phyloP scores from a whole-genome alignment of 2,888 invertebrate species.

The Brachypterus glaber region DNA sequence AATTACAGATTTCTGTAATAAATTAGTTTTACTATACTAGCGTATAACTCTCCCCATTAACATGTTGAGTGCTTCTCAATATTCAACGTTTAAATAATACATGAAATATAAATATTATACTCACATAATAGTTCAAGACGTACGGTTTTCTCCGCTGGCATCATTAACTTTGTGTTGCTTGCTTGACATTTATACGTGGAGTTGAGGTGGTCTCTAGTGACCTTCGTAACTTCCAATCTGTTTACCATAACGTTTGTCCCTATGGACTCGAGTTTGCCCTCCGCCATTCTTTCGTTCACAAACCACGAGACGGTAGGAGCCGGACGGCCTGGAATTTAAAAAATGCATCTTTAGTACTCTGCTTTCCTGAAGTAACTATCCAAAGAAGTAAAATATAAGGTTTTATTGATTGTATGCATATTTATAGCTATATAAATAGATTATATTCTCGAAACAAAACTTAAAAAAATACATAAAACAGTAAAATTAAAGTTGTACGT shows the following conservation, averaged over 20 bases:
- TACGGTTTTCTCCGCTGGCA: conserved; percentile 73
- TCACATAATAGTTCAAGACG: conserved; percentile 75
- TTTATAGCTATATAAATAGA: too few relatives aligned
- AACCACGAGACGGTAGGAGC: conserved; percentile 80
- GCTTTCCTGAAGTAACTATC: background rate
- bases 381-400: background rate
- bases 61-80: too few relatives aligned
- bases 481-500: too few relatives aligned
- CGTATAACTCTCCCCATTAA: too few relatives aligned
- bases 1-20: too few relatives aligned
- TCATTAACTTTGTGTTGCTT: conserved; percentile 76
- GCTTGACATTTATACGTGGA: conserved; percentile 83
- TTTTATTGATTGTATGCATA: too few relatives aligned
- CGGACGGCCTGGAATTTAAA: conserved; percentile 57
- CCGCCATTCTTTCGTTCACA: conserved; percentile 59
- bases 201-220: conserved; percentile 68
- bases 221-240: conserved; percentile 61
- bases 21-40: too few relatives aligned
- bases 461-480: too few relatives aligned
- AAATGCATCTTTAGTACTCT: background rate
- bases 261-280: conserved; percentile 60
- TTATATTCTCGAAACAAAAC: too few relatives aligned
- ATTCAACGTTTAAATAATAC: too few relatives aligned
- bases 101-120: too few relatives aligned
- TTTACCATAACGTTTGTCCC: conserved; percentile 71